These are phyloP conservation scores for Microcebus lehilahytsara DNA, from an alignment of 2,113 vertebrate species.

Conservation along the genomic window DNA sequence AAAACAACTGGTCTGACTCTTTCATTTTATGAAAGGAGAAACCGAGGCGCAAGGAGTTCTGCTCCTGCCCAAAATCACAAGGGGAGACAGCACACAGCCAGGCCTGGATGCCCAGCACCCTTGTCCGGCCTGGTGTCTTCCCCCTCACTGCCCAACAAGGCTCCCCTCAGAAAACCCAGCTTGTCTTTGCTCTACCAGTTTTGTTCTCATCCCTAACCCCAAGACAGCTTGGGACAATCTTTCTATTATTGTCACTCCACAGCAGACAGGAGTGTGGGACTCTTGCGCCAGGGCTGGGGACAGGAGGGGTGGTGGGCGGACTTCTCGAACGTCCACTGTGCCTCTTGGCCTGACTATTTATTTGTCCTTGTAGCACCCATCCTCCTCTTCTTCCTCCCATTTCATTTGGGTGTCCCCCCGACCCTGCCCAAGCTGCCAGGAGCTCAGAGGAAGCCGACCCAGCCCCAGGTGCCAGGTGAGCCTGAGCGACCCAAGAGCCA, in stretches of 20 bases:
- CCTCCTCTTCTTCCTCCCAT: neutral
- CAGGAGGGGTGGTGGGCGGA: too few species aligned
- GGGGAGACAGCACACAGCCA: neutral
- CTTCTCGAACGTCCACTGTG: neutral
- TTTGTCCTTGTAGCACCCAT: neutral
- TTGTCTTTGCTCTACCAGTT: neutral
- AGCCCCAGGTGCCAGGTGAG: neutral
- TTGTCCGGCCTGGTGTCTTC: neutral
- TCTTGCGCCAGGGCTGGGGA: neutral
- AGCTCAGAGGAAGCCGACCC: neutral
- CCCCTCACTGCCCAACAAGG: neutral
- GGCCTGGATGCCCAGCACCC: neutral
- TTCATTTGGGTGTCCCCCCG: too few species aligned
- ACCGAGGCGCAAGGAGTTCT: neutral
- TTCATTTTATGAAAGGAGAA: conserved; percentile 1
- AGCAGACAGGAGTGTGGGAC: neutral
- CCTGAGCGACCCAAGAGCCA: neutral
- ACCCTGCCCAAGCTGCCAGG: neutral
- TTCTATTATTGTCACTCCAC: neutral
- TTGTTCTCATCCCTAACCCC: neutral
- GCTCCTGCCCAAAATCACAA: neutral
- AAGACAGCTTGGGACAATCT: neutral
- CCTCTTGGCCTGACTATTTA: neutral
- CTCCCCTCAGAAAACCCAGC: neutral
- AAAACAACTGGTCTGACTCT: neutral